Evolutionary conservation across 2,888 invertebrate species (phyloP), one percentile per base, ranked within the genome.

Genomic region (Hypomecis punctinalis): DNA sequence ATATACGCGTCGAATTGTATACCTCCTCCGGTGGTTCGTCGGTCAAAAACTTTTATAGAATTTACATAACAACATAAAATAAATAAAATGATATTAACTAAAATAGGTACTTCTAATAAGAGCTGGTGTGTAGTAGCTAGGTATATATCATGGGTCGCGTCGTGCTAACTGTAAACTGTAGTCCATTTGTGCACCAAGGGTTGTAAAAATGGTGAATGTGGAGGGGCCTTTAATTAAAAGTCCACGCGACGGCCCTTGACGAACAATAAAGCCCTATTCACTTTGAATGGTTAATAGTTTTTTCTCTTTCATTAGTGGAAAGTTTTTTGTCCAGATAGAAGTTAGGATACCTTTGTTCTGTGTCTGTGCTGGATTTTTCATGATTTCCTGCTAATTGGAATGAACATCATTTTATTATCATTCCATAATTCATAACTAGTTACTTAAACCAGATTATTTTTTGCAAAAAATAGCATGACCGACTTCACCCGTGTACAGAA

Each of bases 211-310:
- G 82, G 82, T 82, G 85, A 82, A 82, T 83, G 85, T 84, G 82
- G 79, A 87, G 82, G 86, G 85, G 83, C 82, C 83, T 88, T 90
- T 90, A 91, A 91, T 91, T 91, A 91, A 91, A 91, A 91, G 89
- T 87, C 90, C 84, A 86, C 84, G 81, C 82, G 80, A 68, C 79
- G 75, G 83, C 80, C 80, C 84, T 84, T 81, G 69, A 73, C 75
- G 80, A 77, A 89, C 88, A 89, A 89, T 86, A 88, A 87, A 89
- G 84, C 83, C 78, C 79, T 67, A 79, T 86, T 81, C 82, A 78
- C 81, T 82, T 82, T 86, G 83, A 85, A 84, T 80, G 76, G 81
- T 77, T 81, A 79, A 83, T 82, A 79, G 81, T 81, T 81, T 80
- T 79, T 80, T 77, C 78, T 74, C 76, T 72, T 82, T 81, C 72